Conservation (phyloP, 2,888 invertebrate genomes). For the Cephus sareptanus region DNA sequence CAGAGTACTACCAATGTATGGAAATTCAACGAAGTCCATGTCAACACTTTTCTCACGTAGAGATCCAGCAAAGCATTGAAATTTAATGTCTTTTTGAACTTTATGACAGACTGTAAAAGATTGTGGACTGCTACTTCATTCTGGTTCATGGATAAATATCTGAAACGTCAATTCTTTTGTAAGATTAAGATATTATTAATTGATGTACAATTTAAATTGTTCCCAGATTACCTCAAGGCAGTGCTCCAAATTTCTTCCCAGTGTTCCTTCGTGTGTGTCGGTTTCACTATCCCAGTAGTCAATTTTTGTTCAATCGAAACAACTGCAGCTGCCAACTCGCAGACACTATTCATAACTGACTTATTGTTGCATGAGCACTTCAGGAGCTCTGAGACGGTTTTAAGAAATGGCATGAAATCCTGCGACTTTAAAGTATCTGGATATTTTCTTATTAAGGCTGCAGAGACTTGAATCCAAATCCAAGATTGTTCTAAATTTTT, state of each 20-base stretch:
- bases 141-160: constrained; percentile 67
- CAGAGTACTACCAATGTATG: constrained; percentile 61
- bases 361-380: constrained; percentile 53
- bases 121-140: constrained; percentile 63
- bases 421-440: constrained; percentile 59
- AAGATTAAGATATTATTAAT: constrained; percentile 4
- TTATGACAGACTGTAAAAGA: constrained; percentile 64
- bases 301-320: constrained; percentile 48
- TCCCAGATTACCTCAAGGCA: constrained; percentile 57
- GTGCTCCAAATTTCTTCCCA: constrained; percentile 64
- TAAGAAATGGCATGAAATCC: constrained; percentile 61
- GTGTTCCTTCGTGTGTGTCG: constrained; percentile 41
- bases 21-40: constrained; percentile 59
- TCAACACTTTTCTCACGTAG: constrained; percentile 62
- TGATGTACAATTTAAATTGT: constrained; percentile 4
- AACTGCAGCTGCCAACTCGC: constrained; percentile 55
- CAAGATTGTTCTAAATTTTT: constrained; percentile 60
- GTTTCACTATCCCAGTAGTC: constrained; percentile 25
- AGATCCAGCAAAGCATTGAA: constrained; percentile 59
- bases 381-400: constrained; percentile 58
- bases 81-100: constrained; percentile 52
- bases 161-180: constrained; percentile 41
- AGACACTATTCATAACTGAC: constrained; percentile 57
- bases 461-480: constrained; percentile 64
- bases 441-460: constrained; percentile 60